phyloP scores from a whole-genome alignment of 2,113 vertebrate species.

The Sclerurus mexicanus region DNA sequence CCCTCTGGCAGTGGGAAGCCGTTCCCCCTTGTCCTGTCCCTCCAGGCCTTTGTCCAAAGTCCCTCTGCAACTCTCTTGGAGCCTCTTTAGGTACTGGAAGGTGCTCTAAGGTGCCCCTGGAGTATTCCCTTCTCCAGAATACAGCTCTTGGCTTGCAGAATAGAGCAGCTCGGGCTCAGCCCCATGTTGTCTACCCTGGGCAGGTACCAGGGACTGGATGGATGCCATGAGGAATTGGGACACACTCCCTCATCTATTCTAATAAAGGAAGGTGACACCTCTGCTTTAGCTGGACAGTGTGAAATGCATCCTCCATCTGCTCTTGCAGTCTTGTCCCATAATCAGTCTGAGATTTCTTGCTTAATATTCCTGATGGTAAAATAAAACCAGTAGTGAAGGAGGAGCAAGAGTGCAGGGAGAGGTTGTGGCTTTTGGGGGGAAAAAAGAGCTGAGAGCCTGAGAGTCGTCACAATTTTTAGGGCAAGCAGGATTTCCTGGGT shows the following conservation, averaged over 20 bases:
- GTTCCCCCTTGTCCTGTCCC: neutral
- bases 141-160: neutral
- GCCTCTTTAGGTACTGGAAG: neutral
- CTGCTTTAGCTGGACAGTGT: neutral
- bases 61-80: neutral
- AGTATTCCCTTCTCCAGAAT: neutral
- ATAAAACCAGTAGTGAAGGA: neutral
- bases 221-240: neutral
- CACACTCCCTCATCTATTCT: neutral
- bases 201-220: too few relatives aligned
- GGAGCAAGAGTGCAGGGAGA: neutral
- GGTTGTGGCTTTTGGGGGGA: neutral
- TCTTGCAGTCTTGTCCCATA: neutral
- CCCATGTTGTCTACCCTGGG: neutral
- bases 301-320: neutral
- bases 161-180: fast-evolving
- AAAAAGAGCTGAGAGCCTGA: neutral
- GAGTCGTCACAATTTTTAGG: neutral
- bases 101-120: fast-evolving
- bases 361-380: neutral
- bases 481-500: neutral
- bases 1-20: neutral
- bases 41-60: neutral
- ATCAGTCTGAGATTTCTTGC: neutral
- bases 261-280: neutral